Conservation (phyloP, 2,113 vertebrate species). For the Calyptomena viridis region DNA sequence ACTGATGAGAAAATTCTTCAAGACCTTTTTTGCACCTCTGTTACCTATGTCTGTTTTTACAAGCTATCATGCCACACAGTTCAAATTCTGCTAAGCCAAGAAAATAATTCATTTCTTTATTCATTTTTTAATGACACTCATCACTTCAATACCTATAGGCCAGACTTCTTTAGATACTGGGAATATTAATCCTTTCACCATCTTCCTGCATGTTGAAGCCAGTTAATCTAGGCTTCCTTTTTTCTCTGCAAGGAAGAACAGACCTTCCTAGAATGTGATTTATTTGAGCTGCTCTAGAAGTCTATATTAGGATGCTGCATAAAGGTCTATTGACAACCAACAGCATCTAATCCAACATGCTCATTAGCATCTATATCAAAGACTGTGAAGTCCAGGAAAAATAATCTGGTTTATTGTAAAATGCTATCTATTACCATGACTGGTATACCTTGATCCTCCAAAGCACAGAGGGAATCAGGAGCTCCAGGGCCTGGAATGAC, state of each 20-base stretch:
- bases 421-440: neutral
- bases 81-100: neutral
- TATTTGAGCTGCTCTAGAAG: neutral
- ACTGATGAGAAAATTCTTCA: neutral
- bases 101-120: neutral
- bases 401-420: neutral
- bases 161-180: neutral
- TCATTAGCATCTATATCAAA: neutral
- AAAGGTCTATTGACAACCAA: neutral
- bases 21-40: neutral
- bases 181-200: neutral
- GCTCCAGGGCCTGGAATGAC: no score
- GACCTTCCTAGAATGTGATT: neutral
- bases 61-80: neutral
- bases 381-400: neutral
- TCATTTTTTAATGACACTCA: neutral
- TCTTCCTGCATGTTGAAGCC: neutral
- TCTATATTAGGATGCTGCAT: neutral
- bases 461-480: neutral
- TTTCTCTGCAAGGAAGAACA: neutral
- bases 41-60: neutral
- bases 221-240: neutral
- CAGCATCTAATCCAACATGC: neutral
- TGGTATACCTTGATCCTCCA: neutral
- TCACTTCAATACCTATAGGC: neutral